Evolutionary conservation across 2,113 vertebrate species (phyloP), one percentile per base, ranked within the genome.

Genomic region (Canis aureus): DNA sequence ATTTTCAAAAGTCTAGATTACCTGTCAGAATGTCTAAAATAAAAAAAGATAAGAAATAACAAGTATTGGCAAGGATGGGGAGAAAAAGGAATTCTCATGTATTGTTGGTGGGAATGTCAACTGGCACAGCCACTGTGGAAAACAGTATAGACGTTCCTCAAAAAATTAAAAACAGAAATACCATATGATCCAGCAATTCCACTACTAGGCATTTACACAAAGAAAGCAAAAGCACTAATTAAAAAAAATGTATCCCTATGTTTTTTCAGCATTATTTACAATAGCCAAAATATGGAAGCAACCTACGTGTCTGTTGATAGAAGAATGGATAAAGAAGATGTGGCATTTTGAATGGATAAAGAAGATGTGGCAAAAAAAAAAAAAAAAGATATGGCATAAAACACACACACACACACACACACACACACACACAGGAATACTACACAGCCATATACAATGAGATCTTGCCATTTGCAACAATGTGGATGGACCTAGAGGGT

Each of bases 1-100:
- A 43, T 90, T 92, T 93, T 96, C 27, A 94, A 79, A 79, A n/a
- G 25, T 49, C 22, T 85, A 22, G 60, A 96, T 71, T 80, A 59
- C 25, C 43, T 78, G 74, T 78, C 43, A 78, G 25, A 15, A 78
- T 16, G 25, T 23, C 43, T 78, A 78, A 78, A 78, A 51, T 51
- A 35, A 9, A 78, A 78, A 78, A 51, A 78, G 25, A 78, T 8
- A 51, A 76, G 43, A 78, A 78, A 51, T 51, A 78, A 78, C 15
- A 51, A 78, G 43, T 51, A 20, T 73, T 38, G 43, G 25, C 43
- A 78, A 78, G 43, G 74, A 78, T 23, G 13, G 27, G 74, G 43
- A 78, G 25, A 29, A 29, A 76, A 51, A 51, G 43, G 43, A 78
- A 51, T 49, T 16, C 8, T 49, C 43, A 2, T 29, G 74, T 16